Base-by-base conservation (phyloP, 2,888 invertebrate species). In the Apotomis turbidana region DNA sequence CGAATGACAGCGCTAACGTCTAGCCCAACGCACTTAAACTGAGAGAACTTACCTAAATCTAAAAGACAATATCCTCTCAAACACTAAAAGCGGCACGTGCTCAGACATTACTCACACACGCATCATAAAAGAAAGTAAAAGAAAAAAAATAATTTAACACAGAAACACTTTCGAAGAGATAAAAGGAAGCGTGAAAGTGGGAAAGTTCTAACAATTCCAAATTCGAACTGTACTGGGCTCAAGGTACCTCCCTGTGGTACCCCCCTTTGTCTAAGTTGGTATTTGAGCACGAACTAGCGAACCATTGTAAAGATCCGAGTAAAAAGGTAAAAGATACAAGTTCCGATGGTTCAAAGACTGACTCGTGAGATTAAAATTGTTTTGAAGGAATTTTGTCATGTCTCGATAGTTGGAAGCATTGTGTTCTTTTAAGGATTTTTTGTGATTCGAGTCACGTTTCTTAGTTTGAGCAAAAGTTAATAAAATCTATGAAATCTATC, bases 181-280 rank as follows among this genome's bases (percentile, higher is more conserved):
- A 91, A 91, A 91, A 88, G 88, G 89, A 87, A 91, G 87, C 87
- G 87, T 74, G 87, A 88, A 90, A 91, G 88, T 90, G 87, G 90
- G 80, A 90, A 92, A 93, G 85, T 92, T 91, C 85, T 83, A 85
- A 90, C 90, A 85, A 88, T 89, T 72, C 72, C 63, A 68, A 71
- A 72, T 72, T 86, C 85, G 82, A 89, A 86, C 83, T 82, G 83
- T 82, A 83, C 81, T 80, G 85, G 87, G 87, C 87, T 87, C 80
- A 87, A 87, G 88, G 88, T 87, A 85, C 78, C 86, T 83, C 85
- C 85, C 84, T 84, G 84, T 76, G 81, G 81, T 88, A 90, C 84
- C 84, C 87, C 87, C 90, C 88, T 89, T 91, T 92, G 90, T 92
- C 91, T 91, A 90, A 90, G 81, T 91, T 90, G 84, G 87, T 89